Evolutionary conservation across 2,797 vertebrate genomes (phyloP).

Genomic region (Nyctalus aviator): DNA sequence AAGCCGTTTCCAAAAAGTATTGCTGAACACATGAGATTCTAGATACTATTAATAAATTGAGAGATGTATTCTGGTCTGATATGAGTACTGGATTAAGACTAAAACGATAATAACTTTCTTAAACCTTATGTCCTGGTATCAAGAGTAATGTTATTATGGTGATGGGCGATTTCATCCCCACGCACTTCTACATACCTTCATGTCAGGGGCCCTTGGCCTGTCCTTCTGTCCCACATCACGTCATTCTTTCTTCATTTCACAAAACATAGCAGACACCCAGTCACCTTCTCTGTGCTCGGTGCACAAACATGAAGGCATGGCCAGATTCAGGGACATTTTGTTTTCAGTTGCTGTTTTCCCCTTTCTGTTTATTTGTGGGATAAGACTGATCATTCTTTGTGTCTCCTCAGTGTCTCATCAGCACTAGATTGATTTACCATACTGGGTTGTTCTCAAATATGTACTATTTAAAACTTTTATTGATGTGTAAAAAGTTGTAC

Average conservation of each 20-base stretch:
- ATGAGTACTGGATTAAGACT: background rate
- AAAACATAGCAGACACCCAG: background rate
- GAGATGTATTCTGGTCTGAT: background rate
- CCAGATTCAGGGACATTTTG: background rate
- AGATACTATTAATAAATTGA: background rate
- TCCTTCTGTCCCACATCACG: background rate
- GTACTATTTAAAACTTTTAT: background rate
- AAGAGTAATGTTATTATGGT: background rate
- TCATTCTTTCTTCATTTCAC: background rate
- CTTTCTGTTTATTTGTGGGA: background rate
- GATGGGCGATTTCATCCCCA: background rate
- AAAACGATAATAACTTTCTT: slow-evolving; percentile 1
- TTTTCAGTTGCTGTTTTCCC: background rate
- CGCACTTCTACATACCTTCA: background rate
- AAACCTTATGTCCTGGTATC: background rate
- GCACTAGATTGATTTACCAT: background rate
- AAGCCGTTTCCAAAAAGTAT: background rate
- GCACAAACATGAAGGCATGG: background rate
- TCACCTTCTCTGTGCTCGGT: background rate
- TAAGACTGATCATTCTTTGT: background rate
- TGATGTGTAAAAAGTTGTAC: background rate
- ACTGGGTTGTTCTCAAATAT: background rate
- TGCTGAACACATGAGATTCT: background rate
- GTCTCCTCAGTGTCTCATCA: background rate
- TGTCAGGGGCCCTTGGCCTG: background rate